Percentiles rank a stretch among this genome's conserved stretches.
Conservation (phyloP, 2,113 vertebrate genomes). For the Podarcis raffonei region DNA sequence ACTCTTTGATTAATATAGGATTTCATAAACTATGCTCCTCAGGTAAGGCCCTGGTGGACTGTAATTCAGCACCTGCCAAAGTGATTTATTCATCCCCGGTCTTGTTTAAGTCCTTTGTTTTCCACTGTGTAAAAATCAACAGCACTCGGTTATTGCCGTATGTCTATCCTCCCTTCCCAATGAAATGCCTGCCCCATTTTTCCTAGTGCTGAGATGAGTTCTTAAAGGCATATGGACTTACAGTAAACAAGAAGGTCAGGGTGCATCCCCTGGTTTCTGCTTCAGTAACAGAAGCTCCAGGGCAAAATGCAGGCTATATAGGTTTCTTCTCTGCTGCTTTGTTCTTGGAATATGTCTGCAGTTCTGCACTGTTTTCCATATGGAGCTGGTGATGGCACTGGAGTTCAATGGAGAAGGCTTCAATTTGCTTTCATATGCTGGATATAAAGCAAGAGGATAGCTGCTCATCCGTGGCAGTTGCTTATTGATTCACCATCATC, state of each 20-base stretch:
- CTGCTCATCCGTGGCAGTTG: neutral
- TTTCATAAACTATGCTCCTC: neutral
- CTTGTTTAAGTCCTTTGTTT: neutral
- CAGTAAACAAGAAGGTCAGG: neutral
- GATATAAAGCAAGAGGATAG: neutral
- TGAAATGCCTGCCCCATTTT: neutral
- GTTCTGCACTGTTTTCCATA: neutral
- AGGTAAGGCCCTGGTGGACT: neutral
- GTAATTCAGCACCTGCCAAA: neutral
- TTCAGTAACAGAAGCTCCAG: neutral
- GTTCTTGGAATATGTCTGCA: neutral
- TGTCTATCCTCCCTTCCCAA: neutral
- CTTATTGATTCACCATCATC: neutral
- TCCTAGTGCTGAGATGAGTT: neutral
- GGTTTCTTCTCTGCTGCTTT: neutral
- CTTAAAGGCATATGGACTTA: neutral
- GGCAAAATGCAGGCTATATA: neutral
- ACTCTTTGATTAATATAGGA: conserved; percentile 2
- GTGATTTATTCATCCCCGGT: neutral
- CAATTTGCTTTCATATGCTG: neutral
- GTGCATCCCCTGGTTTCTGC: neutral
- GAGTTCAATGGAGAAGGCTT: neutral
- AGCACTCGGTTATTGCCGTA: neutral
- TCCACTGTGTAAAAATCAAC: neutral
- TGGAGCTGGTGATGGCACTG: neutral